Evolutionary conservation across 2,888 invertebrate species (phyloP), one percentile per base, ranked within the genome.

Genomic region (Drosophila kambysellisi): DNA sequence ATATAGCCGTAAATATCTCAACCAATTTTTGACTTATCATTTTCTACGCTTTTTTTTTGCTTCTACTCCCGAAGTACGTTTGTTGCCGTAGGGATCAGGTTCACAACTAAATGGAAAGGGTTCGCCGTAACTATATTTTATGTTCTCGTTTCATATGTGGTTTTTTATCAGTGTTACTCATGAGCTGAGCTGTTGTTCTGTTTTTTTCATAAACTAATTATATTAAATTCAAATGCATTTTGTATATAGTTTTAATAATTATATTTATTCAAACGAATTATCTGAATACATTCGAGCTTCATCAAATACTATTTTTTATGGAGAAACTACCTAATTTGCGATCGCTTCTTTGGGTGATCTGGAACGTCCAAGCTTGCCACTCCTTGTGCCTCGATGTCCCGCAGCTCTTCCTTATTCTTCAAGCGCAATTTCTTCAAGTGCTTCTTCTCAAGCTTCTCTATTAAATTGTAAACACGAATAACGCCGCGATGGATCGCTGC

Each of bases 21-120:
- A 77, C 60, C 30, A 57, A 12, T 37, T 9, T 51, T 46, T 76
- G 56, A 12, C 46, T 33, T n/a, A 77, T 62, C 76, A 76, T 76
- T 46, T 43, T 60, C 17, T 2, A 25, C 17, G 2, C 30, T n/a
- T 30, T 35, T 20, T 30, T 25, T 29, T 35, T 9, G 3, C 7
- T 33, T 11, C 37, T n/a, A 35, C 41, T 15, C 12, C 15, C 9
- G 9, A 9, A 37, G 0, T 4, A 3, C 61, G 46, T 67, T 29
- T 20, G 25, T 51, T 35, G 9, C 17, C 30, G 4, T 41, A 15
- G 51, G 1, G 17, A 4, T 52, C 30, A 25, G 11, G 17, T 54
- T 4, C 9, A 30, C 25, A 73, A 76, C 76, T 76, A 54, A 76
- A 20, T 50, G 6, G 8, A 3, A 4, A 11, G 20, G 2, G 8